Conservation (phyloP, 1,140 invertebrate genomes). For the Cyrtorhinus lividipennis region DNA sequence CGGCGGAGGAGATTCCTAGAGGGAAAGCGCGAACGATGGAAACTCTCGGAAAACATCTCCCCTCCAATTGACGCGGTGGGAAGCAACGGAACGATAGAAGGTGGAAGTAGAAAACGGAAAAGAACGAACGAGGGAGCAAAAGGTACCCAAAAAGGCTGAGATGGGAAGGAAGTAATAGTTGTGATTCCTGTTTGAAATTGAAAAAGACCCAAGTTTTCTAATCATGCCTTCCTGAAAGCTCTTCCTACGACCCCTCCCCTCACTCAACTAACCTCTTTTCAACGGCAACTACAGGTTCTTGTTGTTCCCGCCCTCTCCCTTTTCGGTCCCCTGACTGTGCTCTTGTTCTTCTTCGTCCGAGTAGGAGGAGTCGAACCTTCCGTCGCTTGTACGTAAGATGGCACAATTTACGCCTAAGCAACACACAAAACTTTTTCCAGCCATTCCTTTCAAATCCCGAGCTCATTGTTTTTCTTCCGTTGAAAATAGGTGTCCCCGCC, state of each 20-base stretch:
- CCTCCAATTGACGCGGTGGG: no score
- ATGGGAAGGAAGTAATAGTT: constrained; percentile 5
- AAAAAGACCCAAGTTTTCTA: constrained; percentile 16
- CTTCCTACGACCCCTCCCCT: not conserved
- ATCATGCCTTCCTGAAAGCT: constrained; percentile 11
- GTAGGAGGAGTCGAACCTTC: not conserved
- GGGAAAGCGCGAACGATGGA: no score
- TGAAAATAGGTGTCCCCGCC: not conserved
- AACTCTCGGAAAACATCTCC: no score
- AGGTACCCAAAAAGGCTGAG: not conserved
- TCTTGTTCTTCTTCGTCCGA: not conserved
- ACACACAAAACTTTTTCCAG: not conserved
- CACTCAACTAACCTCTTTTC: not conserved
- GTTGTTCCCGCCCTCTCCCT: not conserved
- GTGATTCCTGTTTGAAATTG: constrained; percentile 15
- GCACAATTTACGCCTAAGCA: not conserved
- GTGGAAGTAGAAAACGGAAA: not conserved
- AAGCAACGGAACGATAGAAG: no score
- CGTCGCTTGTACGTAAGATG: not conserved
- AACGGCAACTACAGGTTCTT: not conserved
- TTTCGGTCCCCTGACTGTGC: not conserved
- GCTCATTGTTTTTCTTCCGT: not conserved
- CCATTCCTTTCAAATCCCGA: not conserved
- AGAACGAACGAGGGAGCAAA: not conserved
- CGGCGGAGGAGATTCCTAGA: no score